Percentiles rank a stretch among this genome's conserved stretches.
phyloP scores from a whole-genome alignment of 2,113 vertebrate species.

The Cyprichromis sp. region DNA sequence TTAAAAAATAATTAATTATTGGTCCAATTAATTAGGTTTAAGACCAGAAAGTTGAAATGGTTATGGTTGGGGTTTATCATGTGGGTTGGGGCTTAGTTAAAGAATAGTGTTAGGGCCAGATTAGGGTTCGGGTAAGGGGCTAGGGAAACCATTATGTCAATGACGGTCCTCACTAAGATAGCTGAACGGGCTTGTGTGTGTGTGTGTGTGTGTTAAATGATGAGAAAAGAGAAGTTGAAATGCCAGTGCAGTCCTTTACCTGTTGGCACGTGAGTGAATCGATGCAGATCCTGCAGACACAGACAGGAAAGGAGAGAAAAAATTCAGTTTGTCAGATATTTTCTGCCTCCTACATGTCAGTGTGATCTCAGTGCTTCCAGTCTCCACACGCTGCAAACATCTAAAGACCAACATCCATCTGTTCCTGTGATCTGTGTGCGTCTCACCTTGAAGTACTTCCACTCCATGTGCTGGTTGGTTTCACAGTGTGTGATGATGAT shows the following conservation, averaged over 20 bases:
- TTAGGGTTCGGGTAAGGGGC: background rate
- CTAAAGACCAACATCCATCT: background rate
- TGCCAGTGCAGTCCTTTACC: constrained; percentile 45
- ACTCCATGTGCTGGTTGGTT: constrained; percentile 85
- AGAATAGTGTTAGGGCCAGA: background rate
- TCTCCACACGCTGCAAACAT: background rate
- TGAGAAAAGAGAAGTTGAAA: background rate
- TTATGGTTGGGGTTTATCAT: background rate
- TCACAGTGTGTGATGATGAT: constrained; percentile 90
- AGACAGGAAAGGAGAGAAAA: background rate
- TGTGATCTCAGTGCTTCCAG: background rate
- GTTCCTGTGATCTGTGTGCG: background rate
- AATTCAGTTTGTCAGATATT: background rate
- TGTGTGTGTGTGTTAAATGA: background rate
- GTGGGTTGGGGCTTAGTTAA: background rate
- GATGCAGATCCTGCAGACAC: constrained; percentile 79
- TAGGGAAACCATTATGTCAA: background rate
- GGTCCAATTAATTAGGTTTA: background rate
- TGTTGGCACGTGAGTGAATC: constrained; percentile 83
- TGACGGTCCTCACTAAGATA: background rate
- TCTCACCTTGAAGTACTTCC: constrained; percentile 94
- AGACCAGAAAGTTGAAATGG: background rate
- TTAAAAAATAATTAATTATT: background rate
- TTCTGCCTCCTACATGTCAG: background rate
- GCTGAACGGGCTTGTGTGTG: background rate